Evolutionary conservation across 2,888 invertebrate genomes (phyloP).

Genomic region (Piscicola geometra): DNA sequence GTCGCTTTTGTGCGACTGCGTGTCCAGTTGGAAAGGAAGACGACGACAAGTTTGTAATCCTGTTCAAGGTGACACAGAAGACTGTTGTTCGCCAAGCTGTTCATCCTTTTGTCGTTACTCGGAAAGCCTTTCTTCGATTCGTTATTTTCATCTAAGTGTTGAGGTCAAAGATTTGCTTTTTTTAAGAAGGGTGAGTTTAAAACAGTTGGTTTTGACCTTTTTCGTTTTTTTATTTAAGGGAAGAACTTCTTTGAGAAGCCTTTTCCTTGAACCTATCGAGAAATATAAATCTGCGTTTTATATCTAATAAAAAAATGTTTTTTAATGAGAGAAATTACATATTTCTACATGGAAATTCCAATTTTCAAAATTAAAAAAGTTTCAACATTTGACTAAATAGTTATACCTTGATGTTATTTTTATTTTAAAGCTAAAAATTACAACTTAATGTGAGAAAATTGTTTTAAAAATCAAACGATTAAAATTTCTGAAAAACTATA

Average conservation of each 20-base stretch:
- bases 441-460: neutral
- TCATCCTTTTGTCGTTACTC: constrained; percentile 9
- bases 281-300: too few species aligned
- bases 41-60: constrained; percentile 29
- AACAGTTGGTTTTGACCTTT: too few species aligned
- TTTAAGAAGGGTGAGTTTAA: too few species aligned
- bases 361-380: too few species aligned
- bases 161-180: neutral
- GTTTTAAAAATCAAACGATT: too few species aligned
- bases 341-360: too few species aligned
- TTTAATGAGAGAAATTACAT: too few species aligned
- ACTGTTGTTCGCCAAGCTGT: neutral
- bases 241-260: neutral
- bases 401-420: too few species aligned
- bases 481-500: neutral
- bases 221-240: neutral
- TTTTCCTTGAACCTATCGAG: neutral
- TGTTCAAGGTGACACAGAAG: constrained; percentile 18
- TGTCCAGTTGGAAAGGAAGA: constrained; percentile 31
- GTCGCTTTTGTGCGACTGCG: constrained; percentile 27
- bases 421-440: too few species aligned
- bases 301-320: too few species aligned
- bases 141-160: neutral
- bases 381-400: too few species aligned
- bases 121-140: neutral